Evolutionary conservation across 1,140 invertebrate genomes (phyloP), one percentile per base, ranked within the genome.

Genomic region (Trichogramma pretiosum): DNA sequence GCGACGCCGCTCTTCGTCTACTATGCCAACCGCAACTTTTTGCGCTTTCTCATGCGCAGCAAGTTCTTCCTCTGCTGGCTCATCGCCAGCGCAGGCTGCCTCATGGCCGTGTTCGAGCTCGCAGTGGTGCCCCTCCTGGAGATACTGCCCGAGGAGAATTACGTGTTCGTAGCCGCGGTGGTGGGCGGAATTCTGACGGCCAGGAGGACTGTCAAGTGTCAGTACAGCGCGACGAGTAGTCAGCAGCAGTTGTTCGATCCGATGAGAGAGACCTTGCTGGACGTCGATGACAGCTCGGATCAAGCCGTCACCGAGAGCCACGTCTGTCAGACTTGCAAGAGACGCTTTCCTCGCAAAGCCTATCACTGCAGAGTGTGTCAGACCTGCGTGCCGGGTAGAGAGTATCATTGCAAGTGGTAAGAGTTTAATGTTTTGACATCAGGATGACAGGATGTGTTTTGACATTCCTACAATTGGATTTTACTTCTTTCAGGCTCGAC

Each of bases 61-160:
- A 78, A 79, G 53, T 84, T 85, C 61, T 85, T 83, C 61, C 67
- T 78, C 48, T 73, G 78, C 32, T 85, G 83, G 83, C 76, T 77
- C 7, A 63, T 81, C 13, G 76, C 76, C 17, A 83, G 83, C 19
- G 68, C 78, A 19, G 48, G 79, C 14, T 72, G 76, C 52, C 60
- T 85, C 55, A 78, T 82, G 59, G 55, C 79, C 9, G 71, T 84
- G n/a, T 84, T 83, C 66, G 78, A 84, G 61, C 56, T 77, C 18
- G 68, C 66, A 48, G 76, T 83, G 14, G 73, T 84, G 24, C 75
- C 76, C 30, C 63, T 80, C 35, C 60, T 83, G 36, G 79, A 84
- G 62, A 82, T 85, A 49, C 67, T 81, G 21, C 74, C 76, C 9
- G 72, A 80, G 41, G 84, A 86, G 56, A 83, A 85, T 62, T 64